These are phyloP conservation scores for Patella ulyssiponensis DNA, from an alignment of 2,888 invertebrate genomes.

Conservation along the genomic window DNA sequence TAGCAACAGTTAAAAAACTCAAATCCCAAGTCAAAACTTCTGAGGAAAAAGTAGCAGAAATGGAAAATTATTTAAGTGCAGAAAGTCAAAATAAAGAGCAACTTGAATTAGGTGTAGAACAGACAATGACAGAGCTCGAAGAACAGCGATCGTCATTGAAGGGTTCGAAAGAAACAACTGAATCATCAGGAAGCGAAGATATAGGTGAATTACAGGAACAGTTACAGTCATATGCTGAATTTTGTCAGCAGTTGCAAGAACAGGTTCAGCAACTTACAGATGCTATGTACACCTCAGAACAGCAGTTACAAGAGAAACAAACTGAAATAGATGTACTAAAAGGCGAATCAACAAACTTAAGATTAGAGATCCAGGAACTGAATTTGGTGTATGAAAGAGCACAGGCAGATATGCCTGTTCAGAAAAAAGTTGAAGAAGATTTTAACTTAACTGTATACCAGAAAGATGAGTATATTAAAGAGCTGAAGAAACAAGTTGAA, in stretches of 20 bases:
- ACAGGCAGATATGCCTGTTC: conserved; percentile 33
- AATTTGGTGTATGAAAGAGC: conserved; percentile 22
- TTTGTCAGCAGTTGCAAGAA: conserved; percentile 52
- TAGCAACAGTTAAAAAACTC: conserved; percentile 64
- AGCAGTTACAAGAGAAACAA: conserved; percentile 36
- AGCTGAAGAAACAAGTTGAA: conserved; percentile 28
- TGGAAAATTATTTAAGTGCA: conserved; percentile 33
- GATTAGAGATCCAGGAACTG: conserved; percentile 12
- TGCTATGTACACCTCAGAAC: conserved; percentile 23
- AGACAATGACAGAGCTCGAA: conserved; percentile 24
- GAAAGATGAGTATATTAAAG: conserved; percentile 25
- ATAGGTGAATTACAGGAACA: conserved; percentile 47
- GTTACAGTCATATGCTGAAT: conserved; percentile 49
- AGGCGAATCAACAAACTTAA: conserved; percentile 25
- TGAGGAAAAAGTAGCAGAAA: conserved; percentile 34
- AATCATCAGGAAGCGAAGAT: conserved; percentile 14
- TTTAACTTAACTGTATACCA: conserved; percentile 7
- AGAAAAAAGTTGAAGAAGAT: conserved; percentile 9
- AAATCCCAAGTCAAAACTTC: conserved; percentile 57
- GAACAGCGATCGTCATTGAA: background rate
- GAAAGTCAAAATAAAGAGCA: conserved; percentile 30
- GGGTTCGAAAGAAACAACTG: background rate
- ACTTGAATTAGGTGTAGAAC: conserved; percentile 23
- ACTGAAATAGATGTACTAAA: conserved; percentile 32
- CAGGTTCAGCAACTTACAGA: conserved; percentile 54